A percentile compares a stretch with the other conserved stretches of the same genome.
These are phyloP conservation scores for Galaxias olidus DNA, from an alignment of 2,797 vertebrate species.

Conservation along the genomic window DNA sequence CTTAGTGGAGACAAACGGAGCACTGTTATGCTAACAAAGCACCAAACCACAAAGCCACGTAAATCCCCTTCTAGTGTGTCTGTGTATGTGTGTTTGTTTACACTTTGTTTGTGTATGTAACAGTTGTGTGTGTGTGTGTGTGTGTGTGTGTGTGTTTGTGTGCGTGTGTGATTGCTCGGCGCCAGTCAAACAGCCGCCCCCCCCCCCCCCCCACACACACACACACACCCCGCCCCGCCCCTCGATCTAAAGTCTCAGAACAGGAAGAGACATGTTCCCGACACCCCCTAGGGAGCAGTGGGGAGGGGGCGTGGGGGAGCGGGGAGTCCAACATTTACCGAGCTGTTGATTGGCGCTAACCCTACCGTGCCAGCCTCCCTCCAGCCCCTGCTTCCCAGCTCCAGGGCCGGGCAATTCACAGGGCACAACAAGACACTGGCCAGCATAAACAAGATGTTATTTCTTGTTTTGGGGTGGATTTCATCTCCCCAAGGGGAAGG, in stretches of 20 bases:
- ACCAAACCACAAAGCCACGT: conserved; percentile 60
- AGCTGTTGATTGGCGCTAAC: conserved; percentile 66
- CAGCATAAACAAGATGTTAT: conserved; percentile 5
- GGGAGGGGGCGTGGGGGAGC: conserved; percentile 31
- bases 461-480: conserved; percentile 25
- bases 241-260: conserved; percentile 49
- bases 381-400: conserved; percentile 16
- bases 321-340: conserved; percentile 42
- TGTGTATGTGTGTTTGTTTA: conserved; percentile 10
- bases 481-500: conserved; percentile 29
- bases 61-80: conserved; percentile 52
- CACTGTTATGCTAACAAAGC: conserved; percentile 40
- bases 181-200: conserved; percentile 65
- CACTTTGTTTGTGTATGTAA: neutral
- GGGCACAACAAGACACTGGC: conserved; percentile 12
- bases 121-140: conserved; percentile 9
- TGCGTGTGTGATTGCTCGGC: conserved; percentile 33
- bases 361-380: conserved; percentile 7
- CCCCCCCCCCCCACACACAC: conserved; percentile 19
- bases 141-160: conserved; percentile 11
- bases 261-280: conserved; percentile 69
- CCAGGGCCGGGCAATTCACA: conserved; percentile 30
- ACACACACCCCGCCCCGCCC: conserved; percentile 33
- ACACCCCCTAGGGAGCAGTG: conserved; percentile 52
- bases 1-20: conserved; percentile 36